These are phyloP conservation scores for Crioceris asparagi DNA, from an alignment of 2,888 invertebrate species.

Conservation along the genomic window DNA sequence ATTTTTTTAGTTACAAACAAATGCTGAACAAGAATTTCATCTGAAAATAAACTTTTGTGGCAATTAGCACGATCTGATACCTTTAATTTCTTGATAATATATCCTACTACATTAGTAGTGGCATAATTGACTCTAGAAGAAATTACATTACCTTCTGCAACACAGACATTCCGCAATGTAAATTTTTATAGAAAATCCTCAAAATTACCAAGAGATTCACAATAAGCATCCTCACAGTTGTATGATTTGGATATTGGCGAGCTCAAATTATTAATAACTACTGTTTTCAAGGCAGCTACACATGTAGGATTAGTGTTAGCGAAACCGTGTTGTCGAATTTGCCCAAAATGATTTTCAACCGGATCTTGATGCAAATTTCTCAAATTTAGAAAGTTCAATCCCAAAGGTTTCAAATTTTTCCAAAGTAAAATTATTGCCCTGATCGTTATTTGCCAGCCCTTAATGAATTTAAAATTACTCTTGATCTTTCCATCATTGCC, in stretches of 20 bases:
- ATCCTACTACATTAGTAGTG: too few relatives aligned
- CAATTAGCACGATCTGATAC: too few relatives aligned
- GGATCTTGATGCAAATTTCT: slow-evolving; percentile 8
- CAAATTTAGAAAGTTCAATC: slow-evolving; percentile 6
- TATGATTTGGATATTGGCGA: not conserved
- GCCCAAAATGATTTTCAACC: slow-evolving; percentile 17
- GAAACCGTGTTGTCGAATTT: slow-evolving; percentile 5
- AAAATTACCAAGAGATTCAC: not conserved
- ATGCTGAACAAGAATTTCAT: too few relatives aligned
- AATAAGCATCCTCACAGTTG: not conserved
- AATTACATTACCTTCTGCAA: too few relatives aligned
- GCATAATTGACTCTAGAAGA: too few relatives aligned
- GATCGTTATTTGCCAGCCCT: slow-evolving; percentile 7
- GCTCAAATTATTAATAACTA: not conserved
- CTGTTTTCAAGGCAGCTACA: not conserved
- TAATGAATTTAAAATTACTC: not conserved
- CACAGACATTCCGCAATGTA: too few relatives aligned
- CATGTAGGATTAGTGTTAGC: slow-evolving; percentile 7
- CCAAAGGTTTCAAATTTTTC: slow-evolving; percentile 1
- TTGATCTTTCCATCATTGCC: not conserved
- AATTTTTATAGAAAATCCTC: too few relatives aligned
- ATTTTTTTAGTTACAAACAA: too few relatives aligned
- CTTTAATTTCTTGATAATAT: too few relatives aligned
- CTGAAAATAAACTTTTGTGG: too few relatives aligned
- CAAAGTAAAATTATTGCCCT: slow-evolving; percentile 7